phyloP scores from a whole-genome alignment of 2,797 vertebrate species.

The Sarcophilus harrisii region DNA sequence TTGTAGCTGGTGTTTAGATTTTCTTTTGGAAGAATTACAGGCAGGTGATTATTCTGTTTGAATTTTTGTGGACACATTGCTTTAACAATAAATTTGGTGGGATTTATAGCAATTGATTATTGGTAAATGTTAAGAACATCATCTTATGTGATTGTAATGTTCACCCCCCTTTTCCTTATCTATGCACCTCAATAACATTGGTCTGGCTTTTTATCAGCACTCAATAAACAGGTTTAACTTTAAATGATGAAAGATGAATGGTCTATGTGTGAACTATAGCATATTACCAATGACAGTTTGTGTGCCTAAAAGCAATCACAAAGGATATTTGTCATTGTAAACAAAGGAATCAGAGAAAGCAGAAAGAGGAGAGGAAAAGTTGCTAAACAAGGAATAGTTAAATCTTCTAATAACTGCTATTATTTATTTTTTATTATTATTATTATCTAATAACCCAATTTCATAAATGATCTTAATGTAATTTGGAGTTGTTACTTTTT shows the following conservation, averaged over 20 bases:
- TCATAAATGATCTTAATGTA: background rate
- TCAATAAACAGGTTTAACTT: no score
- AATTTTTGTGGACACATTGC: slow-evolving; percentile 34
- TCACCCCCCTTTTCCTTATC: background rate
- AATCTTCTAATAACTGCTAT: background rate
- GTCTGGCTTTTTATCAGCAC: background rate
- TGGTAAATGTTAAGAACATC: background rate
- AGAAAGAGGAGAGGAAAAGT: background rate
- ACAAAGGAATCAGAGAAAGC: background rate
- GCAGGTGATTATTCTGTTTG: slow-evolving; percentile 12
- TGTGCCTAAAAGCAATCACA: background rate
- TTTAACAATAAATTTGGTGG: slow-evolving; percentile 5
- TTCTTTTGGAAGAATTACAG: slow-evolving; percentile 47
- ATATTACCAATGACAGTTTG: background rate
- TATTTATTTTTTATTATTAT: no score
- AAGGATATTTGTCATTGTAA: background rate
- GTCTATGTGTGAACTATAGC: background rate
- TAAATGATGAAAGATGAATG: background rate
- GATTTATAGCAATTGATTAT: background rate
- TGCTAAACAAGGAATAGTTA: background rate
- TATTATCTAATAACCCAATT: no score
- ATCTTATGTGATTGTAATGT: accelerated
- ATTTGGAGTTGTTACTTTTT: background rate
- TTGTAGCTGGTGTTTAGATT: background rate
- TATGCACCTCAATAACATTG: background rate